Conservation (phyloP, 2,113 vertebrate species). For the Thamnaconus septentrionalis region DNA sequence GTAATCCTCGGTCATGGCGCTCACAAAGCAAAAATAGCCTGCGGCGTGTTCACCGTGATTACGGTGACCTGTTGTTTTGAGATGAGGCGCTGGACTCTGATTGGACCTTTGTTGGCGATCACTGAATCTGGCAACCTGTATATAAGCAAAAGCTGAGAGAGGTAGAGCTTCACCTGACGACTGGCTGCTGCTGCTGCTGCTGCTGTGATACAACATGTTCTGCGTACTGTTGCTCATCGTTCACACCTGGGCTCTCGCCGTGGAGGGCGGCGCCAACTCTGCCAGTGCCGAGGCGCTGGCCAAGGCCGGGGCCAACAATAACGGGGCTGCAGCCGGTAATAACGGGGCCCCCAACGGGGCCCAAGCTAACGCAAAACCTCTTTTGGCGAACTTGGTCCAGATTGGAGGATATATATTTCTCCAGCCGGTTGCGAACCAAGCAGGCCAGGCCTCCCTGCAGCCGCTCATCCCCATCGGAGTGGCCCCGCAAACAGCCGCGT, state of each 20-base stretch:
- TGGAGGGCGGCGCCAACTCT: conserved; percentile 59
- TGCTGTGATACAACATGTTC: conserved; percentile 53
- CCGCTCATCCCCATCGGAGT: conserved; percentile 49
- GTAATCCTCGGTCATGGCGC: conserved; percentile 56
- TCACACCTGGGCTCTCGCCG: conserved; percentile 40
- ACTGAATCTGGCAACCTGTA: conserved; percentile 22
- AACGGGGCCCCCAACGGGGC: conserved; percentile 35
- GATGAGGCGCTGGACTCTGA: conserved; percentile 44
- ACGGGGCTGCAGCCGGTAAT: conserved; percentile 44
- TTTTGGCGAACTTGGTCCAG: conserved; percentile 57
- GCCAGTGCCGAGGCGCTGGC: conserved; percentile 62
- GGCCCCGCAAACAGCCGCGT: conserved; percentile 44
- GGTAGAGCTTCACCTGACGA: conserved; percentile 13
- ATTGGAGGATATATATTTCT: conserved; percentile 56
- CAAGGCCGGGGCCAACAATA: conserved; percentile 46
- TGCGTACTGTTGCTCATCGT: conserved; percentile 57
- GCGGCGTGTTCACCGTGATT: conserved; percentile 52
- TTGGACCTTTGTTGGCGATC: conserved; percentile 47
- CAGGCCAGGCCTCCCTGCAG: conserved; percentile 41
- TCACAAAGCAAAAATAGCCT: conserved; percentile 58
- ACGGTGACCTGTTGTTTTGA: conserved; percentile 55
- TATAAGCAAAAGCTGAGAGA: conserved; percentile 45
- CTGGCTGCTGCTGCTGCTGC: conserved; percentile 24
- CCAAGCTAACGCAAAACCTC: conserved; percentile 40
- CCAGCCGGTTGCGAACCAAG: conserved; percentile 54